Evolutionary conservation across 2,797 vertebrate genomes (phyloP), one percentile per base, ranked within the genome.

Genomic region (Lacerta viridis): DNA sequence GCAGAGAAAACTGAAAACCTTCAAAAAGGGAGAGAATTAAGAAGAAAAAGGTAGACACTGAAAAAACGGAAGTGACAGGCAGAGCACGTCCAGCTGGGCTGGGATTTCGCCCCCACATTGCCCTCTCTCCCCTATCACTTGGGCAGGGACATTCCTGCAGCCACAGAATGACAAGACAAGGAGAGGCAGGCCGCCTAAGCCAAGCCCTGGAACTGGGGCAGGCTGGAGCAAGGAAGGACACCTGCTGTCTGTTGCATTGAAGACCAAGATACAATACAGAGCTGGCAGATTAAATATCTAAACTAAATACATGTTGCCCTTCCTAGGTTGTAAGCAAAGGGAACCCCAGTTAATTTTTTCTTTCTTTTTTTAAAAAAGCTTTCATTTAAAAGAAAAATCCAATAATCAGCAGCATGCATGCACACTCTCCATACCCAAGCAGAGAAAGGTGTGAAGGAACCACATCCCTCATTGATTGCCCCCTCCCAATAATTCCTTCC

Each of bases 1-100:
- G 59, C 5, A 11, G 86, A 46, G 50, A 86, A 20, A 93, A 64
- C 86, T 71, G 59, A 80, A 43, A 17, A 5, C 39, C 50, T 72
- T 69, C 9, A 10, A 36, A 20, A n/a, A 43, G 29, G 13, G 88
- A 46, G 41, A 83, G 25, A 93, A 74, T 83, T 61, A 39, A 66
- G 23, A 33, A 66, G 23, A 20, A 15, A 0, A 18, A 7, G 15
- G 17, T 5, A 69, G 64, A n/a, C 11, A 11, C 7, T 36, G 81
- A 81, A 80, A 55, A 41, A 23, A 46, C 3, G 39, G n/a, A 46
- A 61, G 17, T 17, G 64, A 75, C 43, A 55, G 55, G 29, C 25
- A 39, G 25, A 55, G 79, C 79, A 3, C 25, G 59, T 77, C n/a
- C 78, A 85, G 78, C 84, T 41, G 72, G 78, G 43, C 59, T 80